phyloP scores from a whole-genome alignment of 2,888 invertebrate genomes.

The Cetonia aurata region DNA sequence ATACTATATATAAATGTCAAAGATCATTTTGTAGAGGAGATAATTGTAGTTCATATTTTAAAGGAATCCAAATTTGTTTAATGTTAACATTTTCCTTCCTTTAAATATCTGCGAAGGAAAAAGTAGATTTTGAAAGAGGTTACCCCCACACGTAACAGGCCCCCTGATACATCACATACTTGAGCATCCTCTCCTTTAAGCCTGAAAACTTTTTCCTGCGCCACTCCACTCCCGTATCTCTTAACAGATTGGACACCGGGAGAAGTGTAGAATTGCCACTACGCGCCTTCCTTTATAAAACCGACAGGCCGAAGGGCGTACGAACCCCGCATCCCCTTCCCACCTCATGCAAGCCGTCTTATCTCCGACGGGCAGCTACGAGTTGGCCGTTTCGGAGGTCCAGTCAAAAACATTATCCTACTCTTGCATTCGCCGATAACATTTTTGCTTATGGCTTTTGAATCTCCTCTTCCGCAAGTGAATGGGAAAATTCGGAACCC shows the following conservation, averaged over 20 bases:
- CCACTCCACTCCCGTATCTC: slow-evolving; percentile 8
- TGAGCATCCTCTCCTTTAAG: too few species aligned
- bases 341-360: slow-evolving; percentile 61
- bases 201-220: slow-evolving; percentile 1
- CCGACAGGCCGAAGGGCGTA: slow-evolving; percentile 48
- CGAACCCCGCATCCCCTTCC: slow-evolving; percentile 51
- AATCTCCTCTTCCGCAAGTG: slow-evolving; percentile 29
- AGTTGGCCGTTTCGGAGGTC: slow-evolving; percentile 57
- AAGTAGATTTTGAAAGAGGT: too few species aligned
- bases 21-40: too few species aligned
- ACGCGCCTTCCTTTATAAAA: slow-evolving; percentile 44
- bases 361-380: slow-evolving; percentile 64
- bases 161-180: too few species aligned
- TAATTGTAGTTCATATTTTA: too few species aligned
- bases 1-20: too few species aligned
- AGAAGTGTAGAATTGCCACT: slow-evolving; percentile 2
- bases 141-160: too few species aligned
- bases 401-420: slow-evolving; percentile 64
- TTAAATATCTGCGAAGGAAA: too few species aligned
- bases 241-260: slow-evolving; percentile 29
- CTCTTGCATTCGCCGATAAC: slow-evolving; percentile 52
- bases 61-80: too few species aligned
- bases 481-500: slow-evolving; percentile 10
- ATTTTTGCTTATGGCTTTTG: slow-evolving; percentile 45
- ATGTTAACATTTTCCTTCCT: too few species aligned